Conservation (phyloP, 1,140 invertebrate species). For the Scaptomyza graminum region DNA sequence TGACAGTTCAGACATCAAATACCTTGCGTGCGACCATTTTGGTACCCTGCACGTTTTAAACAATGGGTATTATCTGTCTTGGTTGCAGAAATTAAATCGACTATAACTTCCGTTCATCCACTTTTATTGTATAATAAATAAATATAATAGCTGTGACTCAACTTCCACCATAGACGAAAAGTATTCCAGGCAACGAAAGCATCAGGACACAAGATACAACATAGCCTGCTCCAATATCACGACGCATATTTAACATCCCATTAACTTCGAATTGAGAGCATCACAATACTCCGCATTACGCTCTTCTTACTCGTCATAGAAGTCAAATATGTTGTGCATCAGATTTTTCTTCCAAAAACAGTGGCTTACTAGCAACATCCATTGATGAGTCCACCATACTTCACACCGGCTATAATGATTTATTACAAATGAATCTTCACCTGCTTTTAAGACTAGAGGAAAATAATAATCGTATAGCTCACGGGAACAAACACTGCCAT, state of each 20-base stretch:
- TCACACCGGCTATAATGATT: constrained; percentile 40
- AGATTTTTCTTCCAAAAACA: constrained; percentile 6
- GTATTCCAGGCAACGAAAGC: constrained; percentile 22
- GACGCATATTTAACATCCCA: constrained; percentile 26
- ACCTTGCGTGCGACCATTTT: constrained; percentile 24
- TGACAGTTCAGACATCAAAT: constrained; percentile 68
- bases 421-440: constrained; percentile 36
- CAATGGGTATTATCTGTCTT: no score
- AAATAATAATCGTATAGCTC: constrained; percentile 36
- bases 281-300: not conserved
- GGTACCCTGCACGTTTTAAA: not conserved
- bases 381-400: constrained; percentile 46
- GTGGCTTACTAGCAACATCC: constrained; percentile 35
- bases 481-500: constrained; percentile 27
- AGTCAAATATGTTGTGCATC: not conserved
- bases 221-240: constrained; percentile 46
- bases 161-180: constrained; percentile 44
- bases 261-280: constrained; percentile 40
- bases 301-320: constrained; percentile 50
- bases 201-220: constrained; percentile 35
- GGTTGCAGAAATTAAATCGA: no score
- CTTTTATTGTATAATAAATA: no score
- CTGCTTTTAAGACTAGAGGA: constrained; percentile 32
- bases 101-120: no score
- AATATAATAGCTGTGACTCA: constrained; percentile 33